A percentile compares a stretch with the other conserved stretches of the same genome.
phyloP scores from a whole-genome alignment of 2,888 invertebrate species.

The Dexiosoma caninum region DNA sequence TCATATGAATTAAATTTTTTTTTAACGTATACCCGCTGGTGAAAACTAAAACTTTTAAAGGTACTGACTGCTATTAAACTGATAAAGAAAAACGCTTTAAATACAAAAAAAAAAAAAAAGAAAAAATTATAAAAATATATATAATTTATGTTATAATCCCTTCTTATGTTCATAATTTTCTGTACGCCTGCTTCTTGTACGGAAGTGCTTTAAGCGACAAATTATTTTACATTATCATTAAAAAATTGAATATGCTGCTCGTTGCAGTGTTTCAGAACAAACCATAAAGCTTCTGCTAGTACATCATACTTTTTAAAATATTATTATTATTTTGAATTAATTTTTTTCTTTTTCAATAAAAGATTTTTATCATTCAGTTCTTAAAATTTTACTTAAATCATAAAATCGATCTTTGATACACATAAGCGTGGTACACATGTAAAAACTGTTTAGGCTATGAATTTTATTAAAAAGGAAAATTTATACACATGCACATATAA shows the following conservation, averaged over 20 bases:
- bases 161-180: slow-evolving; percentile 58
- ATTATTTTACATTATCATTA: slow-evolving; percentile 64
- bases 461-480: no score
- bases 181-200: slow-evolving; percentile 48
- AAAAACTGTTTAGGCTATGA: no score
- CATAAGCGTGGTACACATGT: no score
- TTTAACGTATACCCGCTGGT: slow-evolving; percentile 25
- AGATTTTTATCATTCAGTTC: slow-evolving; percentile 59
- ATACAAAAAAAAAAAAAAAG: slow-evolving; percentile 28
- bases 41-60: neutral
- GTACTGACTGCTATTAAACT: neutral
- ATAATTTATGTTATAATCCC: slow-evolving; percentile 63
- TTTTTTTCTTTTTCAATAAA: slow-evolving; percentile 37
- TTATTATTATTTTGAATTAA: slow-evolving; percentile 6
- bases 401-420: slow-evolving; percentile 38
- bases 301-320: slow-evolving; percentile 22
- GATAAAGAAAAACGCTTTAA: slow-evolving; percentile 25
- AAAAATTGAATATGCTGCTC: slow-evolving; percentile 52
- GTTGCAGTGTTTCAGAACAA: neutral
- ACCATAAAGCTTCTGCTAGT: slow-evolving; percentile 44
- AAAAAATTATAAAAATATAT: slow-evolving; percentile 9
- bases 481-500: no score
- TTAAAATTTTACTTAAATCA: slow-evolving; percentile 47
- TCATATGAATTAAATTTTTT: neutral
- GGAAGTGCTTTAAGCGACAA: slow-evolving; percentile 64